These are phyloP conservation scores for Platysteira castanea DNA, from an alignment of 2,113 vertebrate species.

Conservation along the genomic window DNA sequence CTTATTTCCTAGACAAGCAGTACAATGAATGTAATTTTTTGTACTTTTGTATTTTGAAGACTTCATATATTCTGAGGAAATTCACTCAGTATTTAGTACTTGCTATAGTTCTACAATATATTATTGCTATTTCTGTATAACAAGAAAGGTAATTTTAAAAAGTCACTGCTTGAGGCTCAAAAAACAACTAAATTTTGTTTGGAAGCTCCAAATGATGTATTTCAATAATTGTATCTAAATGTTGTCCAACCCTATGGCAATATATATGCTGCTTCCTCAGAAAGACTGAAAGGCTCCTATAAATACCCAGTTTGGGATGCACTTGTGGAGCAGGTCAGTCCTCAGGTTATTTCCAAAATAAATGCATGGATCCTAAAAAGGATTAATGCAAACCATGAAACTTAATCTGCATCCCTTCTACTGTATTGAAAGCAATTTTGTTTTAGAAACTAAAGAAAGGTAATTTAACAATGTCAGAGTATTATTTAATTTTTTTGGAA, in stretches of 20 bases:
- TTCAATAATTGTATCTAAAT: background rate
- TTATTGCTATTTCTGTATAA: background rate
- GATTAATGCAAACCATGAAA: background rate
- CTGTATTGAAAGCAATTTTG: background rate
- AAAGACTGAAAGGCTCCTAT: background rate
- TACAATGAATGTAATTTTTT: background rate
- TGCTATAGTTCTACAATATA: background rate
- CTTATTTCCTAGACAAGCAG: background rate
- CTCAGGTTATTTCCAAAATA: background rate
- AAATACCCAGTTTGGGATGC: background rate
- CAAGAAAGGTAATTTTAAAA: background rate
- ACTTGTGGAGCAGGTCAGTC: background rate
- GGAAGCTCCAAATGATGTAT: background rate
- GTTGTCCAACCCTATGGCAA: background rate
- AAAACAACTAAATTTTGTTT: background rate
- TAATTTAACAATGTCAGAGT: background rate
- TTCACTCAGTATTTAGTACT: background rate
- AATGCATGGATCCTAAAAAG: background rate
- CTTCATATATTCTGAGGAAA: background rate
- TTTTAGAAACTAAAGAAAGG: background rate
- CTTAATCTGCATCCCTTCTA: background rate
- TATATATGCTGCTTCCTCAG: background rate
- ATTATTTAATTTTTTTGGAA: background rate
- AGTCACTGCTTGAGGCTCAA: background rate
- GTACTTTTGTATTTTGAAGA: background rate